Percentiles rank a stretch among this genome's conserved stretches.
These are phyloP conservation scores for Drosophila pandora DNA, from an alignment of 1,140 invertebrate species.

Conservation along the genomic window DNA sequence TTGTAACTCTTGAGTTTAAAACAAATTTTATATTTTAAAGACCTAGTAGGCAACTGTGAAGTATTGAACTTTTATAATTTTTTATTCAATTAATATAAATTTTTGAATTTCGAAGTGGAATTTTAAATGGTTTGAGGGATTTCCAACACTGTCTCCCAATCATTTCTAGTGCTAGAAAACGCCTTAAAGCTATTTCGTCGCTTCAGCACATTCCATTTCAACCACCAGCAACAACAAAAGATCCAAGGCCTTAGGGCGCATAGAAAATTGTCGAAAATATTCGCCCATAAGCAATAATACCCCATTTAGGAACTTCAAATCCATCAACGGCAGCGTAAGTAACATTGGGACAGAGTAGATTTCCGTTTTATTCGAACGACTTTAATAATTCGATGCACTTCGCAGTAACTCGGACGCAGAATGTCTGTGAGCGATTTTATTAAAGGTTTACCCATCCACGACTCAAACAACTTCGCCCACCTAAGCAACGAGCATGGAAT, in stretches of 20 bases:
- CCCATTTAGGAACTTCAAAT: not conserved
- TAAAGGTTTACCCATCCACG: conserved; percentile 94
- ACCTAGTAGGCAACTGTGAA: too few relatives aligned
- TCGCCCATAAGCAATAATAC: not conserved
- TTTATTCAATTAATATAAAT: too few relatives aligned
- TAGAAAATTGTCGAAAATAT: conserved; percentile 1
- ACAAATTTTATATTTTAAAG: too few relatives aligned
- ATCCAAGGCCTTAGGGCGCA: conserved; percentile 18
- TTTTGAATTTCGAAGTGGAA: not conserved
- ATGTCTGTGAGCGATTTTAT: conserved; percentile 89
- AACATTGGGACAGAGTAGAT: not conserved
- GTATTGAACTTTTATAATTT: not conserved
- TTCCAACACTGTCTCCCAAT: not conserved
- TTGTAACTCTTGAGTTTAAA: too few relatives aligned
- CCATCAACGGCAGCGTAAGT: not conserved
- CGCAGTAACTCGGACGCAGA: conserved; percentile 85
- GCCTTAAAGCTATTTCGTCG: not conserved
- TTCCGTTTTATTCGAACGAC: not conserved
- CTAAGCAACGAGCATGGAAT: conserved; percentile 94
- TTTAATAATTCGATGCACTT: not conserved
- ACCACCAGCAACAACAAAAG: conserved; percentile 37
- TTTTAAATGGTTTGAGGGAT: not conserved
- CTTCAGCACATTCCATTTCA: conserved; percentile 28
- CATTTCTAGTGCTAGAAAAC: conserved; percentile 16
- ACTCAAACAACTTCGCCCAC: conserved; percentile 95